phyloP scores from a whole-genome alignment of 2,888 invertebrate genomes.

The Phytoseiulus persimilis region DNA sequence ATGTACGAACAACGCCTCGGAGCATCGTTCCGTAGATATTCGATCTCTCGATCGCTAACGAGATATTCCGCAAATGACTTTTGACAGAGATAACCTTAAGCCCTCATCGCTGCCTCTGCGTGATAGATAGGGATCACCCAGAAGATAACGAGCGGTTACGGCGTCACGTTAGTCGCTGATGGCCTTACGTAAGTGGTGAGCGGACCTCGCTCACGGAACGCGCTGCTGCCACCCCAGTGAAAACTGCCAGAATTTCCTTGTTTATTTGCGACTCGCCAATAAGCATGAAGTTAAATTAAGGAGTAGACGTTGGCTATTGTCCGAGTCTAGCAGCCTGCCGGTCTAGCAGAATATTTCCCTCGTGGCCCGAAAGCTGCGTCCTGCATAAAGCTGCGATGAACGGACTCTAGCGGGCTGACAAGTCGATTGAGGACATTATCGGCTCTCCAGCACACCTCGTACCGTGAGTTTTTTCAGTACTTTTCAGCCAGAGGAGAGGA shows the following conservation, averaged over 20 bases:
- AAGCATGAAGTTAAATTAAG: background rate
- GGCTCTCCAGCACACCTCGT: too few relatives aligned
- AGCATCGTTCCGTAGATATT: background rate
- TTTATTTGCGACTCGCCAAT: background rate
- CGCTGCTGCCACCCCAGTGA: background rate
- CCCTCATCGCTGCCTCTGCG: background rate
- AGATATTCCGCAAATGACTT: background rate
- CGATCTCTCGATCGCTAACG: background rate
- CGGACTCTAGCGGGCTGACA: too few relatives aligned
- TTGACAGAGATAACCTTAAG: background rate
- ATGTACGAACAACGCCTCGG: background rate
- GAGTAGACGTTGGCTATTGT: background rate
- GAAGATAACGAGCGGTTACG: background rate
- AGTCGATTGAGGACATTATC: too few relatives aligned
- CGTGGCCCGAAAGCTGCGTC: too few relatives aligned
- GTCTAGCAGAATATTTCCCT: too few relatives aligned
- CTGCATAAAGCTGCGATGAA: too few relatives aligned
- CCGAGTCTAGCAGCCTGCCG: background rate
- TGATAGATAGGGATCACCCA: background rate
- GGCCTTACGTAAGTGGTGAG: background rate
- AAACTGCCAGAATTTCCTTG: background rate
- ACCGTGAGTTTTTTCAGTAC: too few relatives aligned
- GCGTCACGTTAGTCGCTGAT: background rate
- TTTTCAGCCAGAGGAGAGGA: too few relatives aligned
- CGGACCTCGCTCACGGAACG: background rate